These are phyloP conservation scores for Odontothrips loti DNA, from an alignment of 2,888 invertebrate genomes.

Conservation along the genomic window DNA sequence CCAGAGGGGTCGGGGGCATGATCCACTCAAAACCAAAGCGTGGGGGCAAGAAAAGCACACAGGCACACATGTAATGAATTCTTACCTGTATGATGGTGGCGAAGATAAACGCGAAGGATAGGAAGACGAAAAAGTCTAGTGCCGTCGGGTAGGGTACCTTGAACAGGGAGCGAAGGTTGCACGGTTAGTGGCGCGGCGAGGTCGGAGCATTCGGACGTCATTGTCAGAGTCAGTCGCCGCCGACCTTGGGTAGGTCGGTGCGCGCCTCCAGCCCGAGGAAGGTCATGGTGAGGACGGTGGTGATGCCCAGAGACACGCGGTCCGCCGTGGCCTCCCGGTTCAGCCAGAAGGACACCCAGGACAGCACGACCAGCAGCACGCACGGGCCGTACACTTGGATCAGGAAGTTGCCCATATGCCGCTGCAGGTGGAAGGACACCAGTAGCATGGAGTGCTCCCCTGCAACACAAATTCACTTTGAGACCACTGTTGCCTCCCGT, in stretches of 20 bases:
- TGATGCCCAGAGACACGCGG: constrained; percentile 74
- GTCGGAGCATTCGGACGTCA: too few relatives aligned
- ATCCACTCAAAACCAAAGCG: not conserved
- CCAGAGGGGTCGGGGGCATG: too few relatives aligned
- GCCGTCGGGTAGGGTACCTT: constrained; percentile 78
- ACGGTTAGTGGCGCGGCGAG: too few relatives aligned
- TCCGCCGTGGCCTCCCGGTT: constrained; percentile 81
- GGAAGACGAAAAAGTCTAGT: constrained; percentile 75
- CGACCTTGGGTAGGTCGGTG: constrained; percentile 68
- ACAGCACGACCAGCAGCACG: constrained; percentile 74
- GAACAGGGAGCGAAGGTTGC: too few relatives aligned
- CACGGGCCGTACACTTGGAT: constrained; percentile 85
- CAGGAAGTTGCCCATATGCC: constrained; percentile 81
- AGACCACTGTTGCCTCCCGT: not conserved
- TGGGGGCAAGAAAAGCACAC: too few relatives aligned
- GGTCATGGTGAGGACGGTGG: constrained; percentile 80
- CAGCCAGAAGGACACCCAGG: constrained; percentile 84
- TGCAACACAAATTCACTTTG: constrained; percentile 47
- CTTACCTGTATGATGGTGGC: constrained; percentile 69
- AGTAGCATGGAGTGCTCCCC: constrained; percentile 67
- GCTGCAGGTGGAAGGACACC: constrained; percentile 70
- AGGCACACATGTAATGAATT: too few relatives aligned
- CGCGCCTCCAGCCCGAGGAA: constrained; percentile 74
- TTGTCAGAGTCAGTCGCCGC: too few relatives aligned
- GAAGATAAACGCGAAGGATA: constrained; percentile 74